Evolutionary conservation across 2,113 vertebrate species (phyloP), one percentile per base, ranked within the genome.

Genomic region (Emydura subglobosa): DNA sequence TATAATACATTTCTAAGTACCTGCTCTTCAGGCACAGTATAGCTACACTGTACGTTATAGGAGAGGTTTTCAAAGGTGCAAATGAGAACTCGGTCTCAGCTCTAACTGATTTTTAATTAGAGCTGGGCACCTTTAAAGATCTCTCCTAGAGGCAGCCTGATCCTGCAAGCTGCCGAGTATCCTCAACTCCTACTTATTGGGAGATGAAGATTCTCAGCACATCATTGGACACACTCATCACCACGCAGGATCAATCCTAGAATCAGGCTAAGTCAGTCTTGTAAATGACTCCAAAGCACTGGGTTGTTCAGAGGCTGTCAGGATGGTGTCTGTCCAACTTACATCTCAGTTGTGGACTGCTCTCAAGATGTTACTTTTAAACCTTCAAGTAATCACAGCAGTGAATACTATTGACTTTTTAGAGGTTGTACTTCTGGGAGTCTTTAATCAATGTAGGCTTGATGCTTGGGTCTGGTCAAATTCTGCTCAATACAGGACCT

Each of bases 51-150:
- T 31, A 39, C 74, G 47, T 89, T 81, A 34, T 22, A 95, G 93
- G 57, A 91, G 85, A 89, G 88, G 86, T 97, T 97, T 96, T 92
- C 95, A 87, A 81, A 91, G 96, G 8, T 87, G 92, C 90, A 95
- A 84, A 92, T 94, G 96, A 94, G 95, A 96, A 95, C 95, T 92
- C 65, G 93, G n/a, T 94, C 95, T 95, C 90, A 51, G 85, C 86
- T 72, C 92, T 93, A 93, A 96, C 86, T 93, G 90, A 78, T 61
- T 31, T 61, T 61, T 61, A 31, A 61, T 61, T 31, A 31, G 59
- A 61, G 11, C 14, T 14, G 29, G 59, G 29, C 59, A 61, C 29
- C 59, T 61, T 61, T 31, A 14, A 61, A 31, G 59, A 14, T 61
- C 59, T 31, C 5, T 31, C 29, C 59, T 61, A 61, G 5, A 31